Evolutionary conservation across 1,140 invertebrate genomes (phyloP).

Genomic region (Zeugodacus cucurbitae): DNA sequence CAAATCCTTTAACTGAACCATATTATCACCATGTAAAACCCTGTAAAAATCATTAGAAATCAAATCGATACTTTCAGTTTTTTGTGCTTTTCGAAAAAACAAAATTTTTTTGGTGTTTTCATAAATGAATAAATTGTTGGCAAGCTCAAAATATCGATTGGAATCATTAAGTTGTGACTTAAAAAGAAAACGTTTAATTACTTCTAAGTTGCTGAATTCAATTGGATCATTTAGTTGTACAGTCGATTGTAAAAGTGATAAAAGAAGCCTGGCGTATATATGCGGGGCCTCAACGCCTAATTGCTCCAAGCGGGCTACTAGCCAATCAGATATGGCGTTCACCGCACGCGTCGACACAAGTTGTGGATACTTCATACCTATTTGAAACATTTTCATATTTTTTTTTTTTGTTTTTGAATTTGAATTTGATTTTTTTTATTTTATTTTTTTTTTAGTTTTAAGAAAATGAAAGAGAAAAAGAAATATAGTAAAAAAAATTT

Average conservation of each 20-base stretch:
- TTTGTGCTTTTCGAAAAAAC: no score
- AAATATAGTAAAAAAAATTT: neutral
- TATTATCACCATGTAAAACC: neutral
- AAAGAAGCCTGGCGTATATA: constrained; percentile 50
- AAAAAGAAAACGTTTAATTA: constrained; percentile 44
- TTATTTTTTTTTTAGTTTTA: neutral
- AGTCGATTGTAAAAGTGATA: constrained; percentile 52
- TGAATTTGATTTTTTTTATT: neutral
- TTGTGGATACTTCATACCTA: constrained; percentile 54
- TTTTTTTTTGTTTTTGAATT: neutral
- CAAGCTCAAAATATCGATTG: neutral
- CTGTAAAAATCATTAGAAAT: neutral
- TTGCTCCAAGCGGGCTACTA: constrained; percentile 52
- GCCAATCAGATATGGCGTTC: constrained; percentile 53
- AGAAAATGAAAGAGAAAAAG: neutral
- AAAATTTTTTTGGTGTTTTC: neutral
- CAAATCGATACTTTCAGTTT: constrained; percentile 11
- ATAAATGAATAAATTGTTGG: neutral
- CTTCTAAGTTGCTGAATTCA: constrained; percentile 50
- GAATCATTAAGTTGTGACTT: neutral
- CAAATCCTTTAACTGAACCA: constrained; percentile 9
- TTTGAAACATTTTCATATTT: neutral
- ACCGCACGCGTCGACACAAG: constrained; percentile 51
- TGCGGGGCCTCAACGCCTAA: constrained; percentile 51
- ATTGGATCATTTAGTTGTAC: constrained; percentile 52